phyloP scores from a whole-genome alignment of 2,113 vertebrate genomes.

The Leiothrix lutea region DNA sequence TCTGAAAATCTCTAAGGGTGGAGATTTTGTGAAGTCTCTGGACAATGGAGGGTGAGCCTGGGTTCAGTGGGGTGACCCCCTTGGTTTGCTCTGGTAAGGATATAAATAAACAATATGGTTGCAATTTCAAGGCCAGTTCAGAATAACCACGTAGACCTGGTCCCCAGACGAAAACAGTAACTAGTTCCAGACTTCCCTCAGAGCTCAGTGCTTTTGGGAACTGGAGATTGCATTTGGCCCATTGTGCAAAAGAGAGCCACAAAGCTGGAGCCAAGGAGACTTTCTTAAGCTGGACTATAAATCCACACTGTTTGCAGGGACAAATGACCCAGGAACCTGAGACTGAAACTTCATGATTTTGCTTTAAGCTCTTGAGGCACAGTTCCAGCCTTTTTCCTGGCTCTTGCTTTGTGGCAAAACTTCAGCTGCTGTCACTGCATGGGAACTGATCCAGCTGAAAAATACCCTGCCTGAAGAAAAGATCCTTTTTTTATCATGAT shows the following conservation, averaged over 20 bases:
- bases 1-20: not conserved
- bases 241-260: not conserved
- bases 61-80: not conserved
- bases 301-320: constrained; percentile 17
- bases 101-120: not conserved
- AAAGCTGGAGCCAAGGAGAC: constrained; percentile 18
- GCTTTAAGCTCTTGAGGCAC: constrained; percentile 24
- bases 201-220: not conserved
- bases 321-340: constrained; percentile 45
- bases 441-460: constrained; percentile 34
- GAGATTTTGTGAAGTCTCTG: not conserved
- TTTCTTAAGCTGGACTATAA: constrained; percentile 43
- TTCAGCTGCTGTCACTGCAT: constrained; percentile 24
- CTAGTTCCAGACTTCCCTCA: not conserved
- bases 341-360: constrained; percentile 39
- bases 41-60: not conserved
- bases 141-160: not conserved
- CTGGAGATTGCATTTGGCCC: not conserved
- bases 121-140: not conserved
- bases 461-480: constrained; percentile 4
- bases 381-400: constrained; percentile 51
- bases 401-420: constrained; percentile 29
- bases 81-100: not conserved
- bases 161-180: not conserved
- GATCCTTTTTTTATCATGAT: not conserved